Evolutionary conservation across 2,888 invertebrate genomes (phyloP).

Genomic region (Drosophila setosimentum): DNA sequence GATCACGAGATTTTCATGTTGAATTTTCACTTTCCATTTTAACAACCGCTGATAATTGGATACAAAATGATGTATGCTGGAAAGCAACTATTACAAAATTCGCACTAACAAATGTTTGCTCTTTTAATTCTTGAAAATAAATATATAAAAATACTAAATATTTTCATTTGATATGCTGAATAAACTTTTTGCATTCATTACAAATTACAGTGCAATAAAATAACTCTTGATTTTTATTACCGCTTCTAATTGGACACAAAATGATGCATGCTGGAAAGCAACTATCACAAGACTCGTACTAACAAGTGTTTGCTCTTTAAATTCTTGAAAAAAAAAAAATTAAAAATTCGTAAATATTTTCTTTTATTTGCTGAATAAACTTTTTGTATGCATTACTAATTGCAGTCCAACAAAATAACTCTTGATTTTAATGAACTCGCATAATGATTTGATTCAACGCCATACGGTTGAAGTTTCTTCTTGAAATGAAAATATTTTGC

Average conservation of each 20-base stretch:
- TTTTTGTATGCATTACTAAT: too few species aligned
- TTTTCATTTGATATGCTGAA: background rate
- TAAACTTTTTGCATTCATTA: background rate
- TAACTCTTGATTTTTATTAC: too few species aligned
- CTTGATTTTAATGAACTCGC: background rate
- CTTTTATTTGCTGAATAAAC: background rate
- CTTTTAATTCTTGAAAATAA: background rate
- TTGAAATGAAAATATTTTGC: background rate
- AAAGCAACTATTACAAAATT: constrained; percentile 11
- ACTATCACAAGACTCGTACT: constrained; percentile 1
- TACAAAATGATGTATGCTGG: constrained; percentile 11
- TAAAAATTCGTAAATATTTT: background rate
- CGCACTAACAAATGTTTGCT: background rate
- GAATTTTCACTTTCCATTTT: constrained; percentile 77
- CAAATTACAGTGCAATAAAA: too few species aligned
- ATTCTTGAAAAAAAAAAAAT: background rate
- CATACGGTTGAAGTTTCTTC: background rate
- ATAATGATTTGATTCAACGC: background rate
- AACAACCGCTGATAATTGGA: constrained; percentile 20
- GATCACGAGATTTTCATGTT: constrained; percentile 70
- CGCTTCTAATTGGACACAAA: constrained; percentile 21
- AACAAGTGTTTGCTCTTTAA: background rate
- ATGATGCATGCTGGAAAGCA: constrained; percentile 4
- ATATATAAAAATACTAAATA: background rate
- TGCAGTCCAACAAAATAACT: background rate